Evolutionary conservation across 2,888 invertebrate genomes (phyloP), one percentile per base, ranked within the genome.

Genomic region (Acleris holmiana): DNA sequence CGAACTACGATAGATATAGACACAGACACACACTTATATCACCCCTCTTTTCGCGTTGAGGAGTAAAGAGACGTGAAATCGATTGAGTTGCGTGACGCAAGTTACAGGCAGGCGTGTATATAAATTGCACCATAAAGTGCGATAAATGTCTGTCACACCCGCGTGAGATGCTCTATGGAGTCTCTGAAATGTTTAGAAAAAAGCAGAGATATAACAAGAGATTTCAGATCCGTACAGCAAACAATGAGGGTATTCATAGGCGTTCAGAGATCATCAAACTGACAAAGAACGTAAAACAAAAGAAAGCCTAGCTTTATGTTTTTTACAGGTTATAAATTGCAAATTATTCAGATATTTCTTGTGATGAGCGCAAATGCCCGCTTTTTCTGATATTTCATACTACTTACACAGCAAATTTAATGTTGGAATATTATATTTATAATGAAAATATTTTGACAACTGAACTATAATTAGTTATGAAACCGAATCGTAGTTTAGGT

Each of bases 71-170:
- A 59, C 59, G 35, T 46, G 54, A 25, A 46, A 55, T 59, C 54
- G 48, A 54, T 44, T 41, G 49, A 44, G 25, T 4, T 47, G 54
- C 65, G 46, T 44, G n/a, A 54, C 29, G 59, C 41, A 54, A 23
- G 10, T 15, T 15, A n/a, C 29, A 47, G 58, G 57, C 46, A 41
- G 64, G 47, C 46, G 41, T 23, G 58, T 47, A 51, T 56, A 54
- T 41, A 54, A 58, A 59, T 56, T 29, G 35, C 46, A 63, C 46
- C 48, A 65, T 59, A 65, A 55, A 60, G 41, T 46, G 18, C 18
- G 59, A 54, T 48, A 41, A 49, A 59, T 58, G 59, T 41, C n/a
- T 54, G 63, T 19, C 47, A 48, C 51, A 8, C 62, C 64, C 54
- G 40, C 7, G 54, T 54, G 18, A 58, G 17, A 47, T 21, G 53